These are phyloP conservation scores for Thecocarcelia acutangulata DNA, from an alignment of 2,888 invertebrate genomes.

Conservation along the genomic window DNA sequence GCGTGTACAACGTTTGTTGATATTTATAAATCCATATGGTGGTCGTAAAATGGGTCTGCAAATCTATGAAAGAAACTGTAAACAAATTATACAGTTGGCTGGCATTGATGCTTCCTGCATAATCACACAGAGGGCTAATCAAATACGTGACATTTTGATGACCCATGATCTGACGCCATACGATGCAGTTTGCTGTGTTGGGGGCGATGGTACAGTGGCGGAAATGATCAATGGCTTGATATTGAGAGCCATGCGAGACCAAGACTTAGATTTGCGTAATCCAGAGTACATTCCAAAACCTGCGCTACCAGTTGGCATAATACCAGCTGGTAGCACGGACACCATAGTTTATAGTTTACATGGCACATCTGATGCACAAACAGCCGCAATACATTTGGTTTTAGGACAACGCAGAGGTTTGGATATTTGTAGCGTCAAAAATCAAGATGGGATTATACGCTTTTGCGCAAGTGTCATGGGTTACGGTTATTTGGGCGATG, in stretches of 20 bases:
- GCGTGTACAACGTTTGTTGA: slow-evolving; percentile 87
- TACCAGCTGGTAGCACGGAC: slow-evolving; percentile 89
- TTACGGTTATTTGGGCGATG: slow-evolving; percentile 93
- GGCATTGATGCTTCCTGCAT: slow-evolving; percentile 86
- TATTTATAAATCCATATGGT: slow-evolving; percentile 93
- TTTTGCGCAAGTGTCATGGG: slow-evolving; percentile 90
- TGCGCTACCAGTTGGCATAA: slow-evolving; percentile 82
- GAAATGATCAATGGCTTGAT: slow-evolving; percentile 89
- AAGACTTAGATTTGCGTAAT: slow-evolving; percentile 74
- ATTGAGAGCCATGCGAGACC: slow-evolving; percentile 82
- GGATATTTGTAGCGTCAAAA: slow-evolving; percentile 88
- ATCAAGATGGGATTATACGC: slow-evolving; percentile 84
- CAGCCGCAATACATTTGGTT: slow-evolving; percentile 91
- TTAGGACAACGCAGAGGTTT: slow-evolving; percentile 88
- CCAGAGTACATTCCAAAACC: slow-evolving; percentile 80
- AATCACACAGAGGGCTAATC: slow-evolving; percentile 88
- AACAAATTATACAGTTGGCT: slow-evolving; percentile 85
- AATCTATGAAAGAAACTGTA: slow-evolving; percentile 88
- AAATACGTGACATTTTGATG: slow-evolving; percentile 87
- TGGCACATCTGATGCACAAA: slow-evolving; percentile 89
- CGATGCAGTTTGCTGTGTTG: slow-evolving; percentile 89
- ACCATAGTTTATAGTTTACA: slow-evolving; percentile 90
- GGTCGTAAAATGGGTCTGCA: slow-evolving; percentile 88
- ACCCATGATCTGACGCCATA: slow-evolving; percentile 83
- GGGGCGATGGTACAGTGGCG: slow-evolving; percentile 93